These are phyloP conservation scores for Serripes groenlandicus DNA, from an alignment of 2,888 invertebrate species.

Conservation along the genomic window DNA sequence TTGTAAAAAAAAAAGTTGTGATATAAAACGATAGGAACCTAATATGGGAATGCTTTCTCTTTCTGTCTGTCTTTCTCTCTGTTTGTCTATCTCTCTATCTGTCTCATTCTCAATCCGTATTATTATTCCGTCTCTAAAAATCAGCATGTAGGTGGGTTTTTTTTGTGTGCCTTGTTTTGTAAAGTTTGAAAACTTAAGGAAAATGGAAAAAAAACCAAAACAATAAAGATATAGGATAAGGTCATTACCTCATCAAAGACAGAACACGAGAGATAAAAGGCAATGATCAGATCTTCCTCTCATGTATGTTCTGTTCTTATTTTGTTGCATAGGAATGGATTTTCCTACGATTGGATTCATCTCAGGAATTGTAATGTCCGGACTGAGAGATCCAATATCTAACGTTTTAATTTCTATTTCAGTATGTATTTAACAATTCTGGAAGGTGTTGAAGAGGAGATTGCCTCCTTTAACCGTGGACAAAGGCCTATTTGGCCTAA, in stretches of 20 bases:
- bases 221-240: too few relatives aligned
- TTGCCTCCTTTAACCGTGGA: neutral
- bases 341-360: neutral
- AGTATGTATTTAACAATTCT: constrained; percentile 5
- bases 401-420: too few relatives aligned
- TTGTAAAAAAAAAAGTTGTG: too few relatives aligned
- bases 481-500: constrained; percentile 29
- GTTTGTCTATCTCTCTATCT: too few relatives aligned
- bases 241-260: neutral
- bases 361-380: constrained; percentile 13
- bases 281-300: constrained; percentile 10
- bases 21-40: too few relatives aligned
- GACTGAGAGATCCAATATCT: constrained; percentile 5
- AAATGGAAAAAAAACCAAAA: too few relatives aligned
- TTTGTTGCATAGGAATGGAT: constrained; percentile 2
- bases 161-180: neutral
- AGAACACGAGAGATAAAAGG: constrained; percentile 1
- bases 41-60: too few relatives aligned
- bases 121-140: too few relatives aligned
- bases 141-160: neutral
- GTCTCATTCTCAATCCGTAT: too few relatives aligned
- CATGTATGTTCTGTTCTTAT: neutral
- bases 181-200: too few relatives aligned
- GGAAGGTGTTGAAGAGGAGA: neutral
- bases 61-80: too few relatives aligned